Conservation (phyloP, 2,113 vertebrate genomes). For the Ageneiosus marmoratus region DNA sequence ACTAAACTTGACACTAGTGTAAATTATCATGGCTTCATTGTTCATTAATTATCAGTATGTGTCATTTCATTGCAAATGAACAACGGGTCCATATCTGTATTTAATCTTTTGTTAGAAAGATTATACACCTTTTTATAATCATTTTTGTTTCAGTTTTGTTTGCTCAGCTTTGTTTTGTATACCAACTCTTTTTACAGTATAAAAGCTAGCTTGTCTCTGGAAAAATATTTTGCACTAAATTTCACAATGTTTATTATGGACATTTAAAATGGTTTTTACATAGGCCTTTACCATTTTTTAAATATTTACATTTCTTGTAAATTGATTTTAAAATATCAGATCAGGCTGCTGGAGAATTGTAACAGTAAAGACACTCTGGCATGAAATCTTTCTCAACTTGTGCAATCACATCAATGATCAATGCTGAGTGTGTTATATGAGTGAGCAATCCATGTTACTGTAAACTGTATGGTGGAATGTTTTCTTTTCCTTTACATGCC, state of each 20-base stretch:
- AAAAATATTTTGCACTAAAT: not conserved
- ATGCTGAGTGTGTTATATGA: not conserved
- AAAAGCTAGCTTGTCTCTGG: not conserved
- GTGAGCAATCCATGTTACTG: not conserved
- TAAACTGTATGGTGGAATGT: not conserved
- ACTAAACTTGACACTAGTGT: slow-evolving; percentile 59
- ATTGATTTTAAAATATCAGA: not conserved
- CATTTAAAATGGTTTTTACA: not conserved
- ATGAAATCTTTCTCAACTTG: not conserved
- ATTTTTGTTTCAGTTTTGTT: not conserved
- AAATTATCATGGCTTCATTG: not conserved
- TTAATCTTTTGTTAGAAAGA: not conserved
- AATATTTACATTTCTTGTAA: not conserved
- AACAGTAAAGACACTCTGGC: not conserved
- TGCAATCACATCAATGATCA: not conserved
- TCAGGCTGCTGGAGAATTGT: slow-evolving; percentile 1
- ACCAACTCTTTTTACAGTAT: not conserved
- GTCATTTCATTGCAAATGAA: slow-evolving; percentile 21
- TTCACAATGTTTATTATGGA: not conserved
- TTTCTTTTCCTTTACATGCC: not conserved
- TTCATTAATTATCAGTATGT: not conserved
- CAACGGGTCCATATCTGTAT: not conserved
- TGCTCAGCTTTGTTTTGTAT: not conserved
- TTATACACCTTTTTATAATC: slow-evolving; percentile 13
- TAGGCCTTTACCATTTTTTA: not conserved